phyloP scores from a whole-genome alignment of 2,113 vertebrate species.

The Sterna hirundo region DNA sequence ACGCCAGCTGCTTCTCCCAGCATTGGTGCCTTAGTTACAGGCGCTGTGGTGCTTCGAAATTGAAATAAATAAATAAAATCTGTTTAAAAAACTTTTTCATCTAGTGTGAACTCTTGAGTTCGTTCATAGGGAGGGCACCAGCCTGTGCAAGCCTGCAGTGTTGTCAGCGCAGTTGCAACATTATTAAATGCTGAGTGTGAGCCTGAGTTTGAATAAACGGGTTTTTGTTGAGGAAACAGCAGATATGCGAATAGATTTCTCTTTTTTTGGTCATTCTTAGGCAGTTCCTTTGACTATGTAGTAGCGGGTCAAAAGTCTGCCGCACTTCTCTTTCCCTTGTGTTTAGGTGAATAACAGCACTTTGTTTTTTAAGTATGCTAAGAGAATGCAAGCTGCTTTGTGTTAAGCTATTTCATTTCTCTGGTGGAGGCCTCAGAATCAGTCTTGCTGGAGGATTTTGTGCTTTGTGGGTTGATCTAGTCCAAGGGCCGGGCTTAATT shows the following conservation, averaged over 20 bases:
- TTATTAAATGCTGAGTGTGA: no score
- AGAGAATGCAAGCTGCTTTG: neutral
- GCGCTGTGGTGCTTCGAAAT: neutral
- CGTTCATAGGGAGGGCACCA: neutral
- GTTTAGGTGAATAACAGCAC: neutral
- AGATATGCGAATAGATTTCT: neutral
- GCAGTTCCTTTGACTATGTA: neutral
- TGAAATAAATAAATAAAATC: neutral
- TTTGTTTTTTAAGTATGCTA: neutral
- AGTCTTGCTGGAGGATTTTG: neutral
- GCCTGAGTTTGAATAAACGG: neutral
- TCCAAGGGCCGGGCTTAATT: neutral
- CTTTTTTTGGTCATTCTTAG: neutral
- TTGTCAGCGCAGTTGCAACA: accelerated
- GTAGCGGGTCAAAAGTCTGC: neutral
- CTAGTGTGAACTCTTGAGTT: neutral
- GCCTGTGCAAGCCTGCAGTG: neutral
- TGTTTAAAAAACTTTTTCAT: neutral
- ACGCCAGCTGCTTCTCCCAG: neutral
- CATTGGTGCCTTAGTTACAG: neutral
- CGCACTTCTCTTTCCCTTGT: neutral
- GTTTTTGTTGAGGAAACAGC: neutral
- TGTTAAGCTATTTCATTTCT: neutral
- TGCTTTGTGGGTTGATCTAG: neutral
- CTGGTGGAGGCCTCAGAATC: neutral